phyloP scores from a whole-genome alignment of 2,797 vertebrate genomes.

The Phataginus tetradactyla region DNA sequence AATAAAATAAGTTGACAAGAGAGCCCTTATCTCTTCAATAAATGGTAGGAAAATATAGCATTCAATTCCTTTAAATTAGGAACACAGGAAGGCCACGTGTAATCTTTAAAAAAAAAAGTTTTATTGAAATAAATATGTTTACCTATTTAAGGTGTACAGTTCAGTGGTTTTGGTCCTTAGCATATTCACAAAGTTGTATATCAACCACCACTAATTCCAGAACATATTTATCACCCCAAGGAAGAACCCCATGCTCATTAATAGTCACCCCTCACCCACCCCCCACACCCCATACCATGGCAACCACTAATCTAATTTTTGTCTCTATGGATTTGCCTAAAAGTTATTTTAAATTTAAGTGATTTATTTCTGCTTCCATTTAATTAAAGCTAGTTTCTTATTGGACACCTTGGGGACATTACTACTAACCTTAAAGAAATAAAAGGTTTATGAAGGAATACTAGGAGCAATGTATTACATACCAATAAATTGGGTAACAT shows the following conservation, averaged over 20 bases:
- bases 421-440: background rate
- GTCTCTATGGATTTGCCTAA: background rate
- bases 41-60: background rate
- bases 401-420: background rate
- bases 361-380: constrained; percentile 8
- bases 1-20: background rate
- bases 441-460: background rate
- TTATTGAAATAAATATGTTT: background rate
- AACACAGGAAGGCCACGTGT: background rate
- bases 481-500: background rate
- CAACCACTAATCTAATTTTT: background rate
- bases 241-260: background rate
- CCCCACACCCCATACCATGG: background rate
- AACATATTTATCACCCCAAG: background rate
- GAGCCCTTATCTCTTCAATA: background rate
- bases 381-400: constrained; percentile 16
- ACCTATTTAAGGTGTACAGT: background rate
- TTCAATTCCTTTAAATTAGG: constrained; percentile 8
- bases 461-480: background rate
- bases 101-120: background rate
- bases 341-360: constrained; percentile 12
- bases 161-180: background rate
- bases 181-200: background rate
- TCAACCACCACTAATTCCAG: background rate
- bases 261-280: background rate